These are phyloP conservation scores for Synergus umbraculus DNA, from an alignment of 2,888 invertebrate genomes.

Conservation along the genomic window DNA sequence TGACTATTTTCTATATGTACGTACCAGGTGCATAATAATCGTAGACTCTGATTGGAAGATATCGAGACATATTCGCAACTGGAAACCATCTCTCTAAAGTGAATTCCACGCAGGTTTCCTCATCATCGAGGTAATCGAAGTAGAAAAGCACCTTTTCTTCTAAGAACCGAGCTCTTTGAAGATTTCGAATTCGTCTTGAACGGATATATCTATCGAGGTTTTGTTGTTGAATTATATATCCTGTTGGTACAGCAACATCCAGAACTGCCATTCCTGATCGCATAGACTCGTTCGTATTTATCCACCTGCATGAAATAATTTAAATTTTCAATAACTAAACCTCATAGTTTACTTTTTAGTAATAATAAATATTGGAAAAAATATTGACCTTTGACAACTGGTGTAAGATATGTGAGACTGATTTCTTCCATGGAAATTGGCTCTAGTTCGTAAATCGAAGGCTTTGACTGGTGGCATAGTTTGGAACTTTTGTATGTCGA, in stretches of 20 bases:
- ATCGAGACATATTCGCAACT: conserved; percentile 97
- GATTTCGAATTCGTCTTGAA: conserved; percentile 86
- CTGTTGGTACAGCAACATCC: conserved; percentile 92
- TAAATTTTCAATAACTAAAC: neutral
- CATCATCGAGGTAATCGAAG: conserved; percentile 91
- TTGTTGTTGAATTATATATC: conserved; percentile 94
- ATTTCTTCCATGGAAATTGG: conserved; percentile 92
- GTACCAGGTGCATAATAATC: conserved; percentile 97
- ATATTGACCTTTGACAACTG: conserved; percentile 88
- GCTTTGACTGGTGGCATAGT: conserved; percentile 89
- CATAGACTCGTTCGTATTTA: conserved; percentile 85
- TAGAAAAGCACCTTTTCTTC: conserved; percentile 93
- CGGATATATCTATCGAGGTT: conserved; percentile 91
- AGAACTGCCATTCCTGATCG: conserved; percentile 93
- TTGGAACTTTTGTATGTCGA: conserved; percentile 90
- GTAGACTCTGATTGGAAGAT: conserved; percentile 92
- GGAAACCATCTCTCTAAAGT: conserved; percentile 97
- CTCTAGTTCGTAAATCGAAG: conserved; percentile 88
- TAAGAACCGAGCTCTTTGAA: conserved; percentile 90
- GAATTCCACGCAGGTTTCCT: conserved; percentile 93
- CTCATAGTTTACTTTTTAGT: neutral
- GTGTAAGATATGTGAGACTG: conserved; percentile 94
- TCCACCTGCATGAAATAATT: conserved; percentile 84
- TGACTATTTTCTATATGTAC: conserved; percentile 62
- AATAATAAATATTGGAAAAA: conserved; percentile 29